A percentile compares a stretch with the other conserved stretches of the same genome.
Evolutionary conservation across 2,113 vertebrate species (phyloP).

Genomic region (Datnioides undecimradiatus): DNA sequence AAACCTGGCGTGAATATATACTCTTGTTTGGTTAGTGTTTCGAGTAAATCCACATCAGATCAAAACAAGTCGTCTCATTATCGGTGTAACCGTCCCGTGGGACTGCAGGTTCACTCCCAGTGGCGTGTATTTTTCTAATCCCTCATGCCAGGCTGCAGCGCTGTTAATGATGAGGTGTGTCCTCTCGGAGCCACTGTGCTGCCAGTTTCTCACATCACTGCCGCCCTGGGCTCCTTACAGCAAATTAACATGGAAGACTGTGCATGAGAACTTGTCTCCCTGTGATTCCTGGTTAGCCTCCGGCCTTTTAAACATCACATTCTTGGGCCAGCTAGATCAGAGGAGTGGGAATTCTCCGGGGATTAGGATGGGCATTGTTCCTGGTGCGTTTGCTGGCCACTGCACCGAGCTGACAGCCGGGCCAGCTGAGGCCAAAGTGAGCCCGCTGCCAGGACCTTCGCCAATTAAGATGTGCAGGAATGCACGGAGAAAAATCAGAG

Average conservation of each 20-base stretch:
- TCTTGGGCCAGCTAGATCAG: constrained; percentile 76
- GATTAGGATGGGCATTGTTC: constrained; percentile 84
- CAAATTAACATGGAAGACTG: constrained; percentile 66
- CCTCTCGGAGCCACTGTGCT: constrained; percentile 30
- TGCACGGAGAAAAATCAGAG: constrained; percentile 61
- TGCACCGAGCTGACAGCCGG: constrained; percentile 70
- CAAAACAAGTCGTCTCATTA: constrained; percentile 43
- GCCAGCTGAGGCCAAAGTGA: constrained; percentile 53
- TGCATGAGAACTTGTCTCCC: constrained; percentile 66
- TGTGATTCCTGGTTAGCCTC: constrained; percentile 71
- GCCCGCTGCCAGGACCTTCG: constrained; percentile 59
- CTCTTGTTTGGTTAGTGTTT: neutral
- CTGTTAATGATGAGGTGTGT: constrained; percentile 53
- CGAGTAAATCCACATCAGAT: constrained; percentile 1
- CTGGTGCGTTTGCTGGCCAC: constrained; percentile 65
- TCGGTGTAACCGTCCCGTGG: constrained; percentile 5
- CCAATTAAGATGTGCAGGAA: constrained; percentile 80
- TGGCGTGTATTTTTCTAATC: constrained; percentile 46
- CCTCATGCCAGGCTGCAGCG: constrained; percentile 28
- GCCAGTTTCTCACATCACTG: constrained; percentile 70
- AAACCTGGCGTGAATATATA: neutral
- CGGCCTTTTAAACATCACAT: constrained; percentile 74
- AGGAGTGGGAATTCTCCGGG: constrained; percentile 81
- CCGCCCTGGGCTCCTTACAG: constrained; percentile 54
- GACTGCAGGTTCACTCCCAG: constrained; percentile 32